Conservation (phyloP, 2,113 vertebrate species). For the Shinisaurus crocodilurus region DNA sequence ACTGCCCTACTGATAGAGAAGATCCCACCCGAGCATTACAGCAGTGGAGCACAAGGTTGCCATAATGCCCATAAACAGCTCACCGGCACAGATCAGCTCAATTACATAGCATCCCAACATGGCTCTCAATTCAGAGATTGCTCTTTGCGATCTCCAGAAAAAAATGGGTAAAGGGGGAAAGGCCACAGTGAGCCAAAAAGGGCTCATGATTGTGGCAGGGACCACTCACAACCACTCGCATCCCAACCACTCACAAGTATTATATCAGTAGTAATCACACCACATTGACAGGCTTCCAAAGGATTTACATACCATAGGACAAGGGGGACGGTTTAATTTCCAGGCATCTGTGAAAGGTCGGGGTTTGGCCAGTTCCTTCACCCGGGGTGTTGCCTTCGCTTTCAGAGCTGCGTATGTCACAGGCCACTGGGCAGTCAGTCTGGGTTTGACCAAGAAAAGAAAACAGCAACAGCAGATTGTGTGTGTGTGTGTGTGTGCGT, state of each 20-base stretch:
- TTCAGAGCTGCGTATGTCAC: conserved; percentile 37
- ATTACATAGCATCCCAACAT: no score
- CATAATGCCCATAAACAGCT: not conserved
- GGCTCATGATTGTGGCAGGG: no score
- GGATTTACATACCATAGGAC: not conserved
- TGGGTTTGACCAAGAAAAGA: conserved; percentile 2
- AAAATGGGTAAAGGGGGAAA: no score
- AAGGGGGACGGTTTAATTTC: not conserved
- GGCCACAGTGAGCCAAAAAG: no score
- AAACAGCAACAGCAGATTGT: not conserved
- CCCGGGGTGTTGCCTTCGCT: not conserved
- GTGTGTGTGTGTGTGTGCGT: no score
- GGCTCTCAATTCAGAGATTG: no score
- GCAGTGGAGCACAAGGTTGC: no score
- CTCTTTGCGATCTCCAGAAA: no score
- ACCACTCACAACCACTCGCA: no score
- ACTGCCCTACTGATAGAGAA: no score
- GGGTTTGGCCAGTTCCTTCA: conserved; percentile 57
- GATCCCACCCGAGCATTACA: not conserved
- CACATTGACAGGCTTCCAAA: not conserved
- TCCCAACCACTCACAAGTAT: no score
- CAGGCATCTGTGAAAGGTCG: not conserved
- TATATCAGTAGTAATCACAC: not conserved
- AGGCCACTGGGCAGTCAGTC: conserved; percentile 37
- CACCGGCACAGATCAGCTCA: not conserved